Conservation (phyloP, 2,888 invertebrate species). For the Druceiella hillmani region DNA sequence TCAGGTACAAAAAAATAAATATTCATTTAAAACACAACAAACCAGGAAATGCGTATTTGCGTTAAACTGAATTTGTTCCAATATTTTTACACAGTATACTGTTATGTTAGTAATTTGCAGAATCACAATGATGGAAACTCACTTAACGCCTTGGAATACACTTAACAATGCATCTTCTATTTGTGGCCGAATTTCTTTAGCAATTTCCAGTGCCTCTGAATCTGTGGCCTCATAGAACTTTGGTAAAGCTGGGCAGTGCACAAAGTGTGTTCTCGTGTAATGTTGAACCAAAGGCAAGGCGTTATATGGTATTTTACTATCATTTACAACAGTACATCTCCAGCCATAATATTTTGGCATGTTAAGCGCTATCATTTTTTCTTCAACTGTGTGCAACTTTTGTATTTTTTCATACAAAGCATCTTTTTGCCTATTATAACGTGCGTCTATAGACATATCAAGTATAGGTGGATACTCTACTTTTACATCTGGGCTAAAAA, state of each 20-base stretch:
- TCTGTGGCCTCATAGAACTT: conserved; percentile 49
- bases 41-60: too few species aligned
- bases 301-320: conserved; percentile 59
- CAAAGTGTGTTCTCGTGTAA: conserved; percentile 72
- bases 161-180: conserved; percentile 62
- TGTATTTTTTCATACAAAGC: conserved; percentile 55
- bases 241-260: conserved; percentile 55
- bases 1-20: too few species aligned
- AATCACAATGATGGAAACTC: conserved; percentile 28
- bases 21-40: too few species aligned
- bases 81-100: too few species aligned
- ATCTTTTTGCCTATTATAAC: conserved; percentile 40
- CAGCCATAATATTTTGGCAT: conserved; percentile 81
- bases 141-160: conserved; percentile 56
- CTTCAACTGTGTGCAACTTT: conserved; percentile 67
- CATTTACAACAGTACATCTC: conserved; percentile 56
- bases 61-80: too few species aligned
- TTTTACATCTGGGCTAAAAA: too few species aligned
- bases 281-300: conserved; percentile 64
- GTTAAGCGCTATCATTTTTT: conserved; percentile 77
- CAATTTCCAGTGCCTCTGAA: conserved; percentile 39
- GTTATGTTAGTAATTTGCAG: too few species aligned
- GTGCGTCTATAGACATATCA: conserved; percentile 51
- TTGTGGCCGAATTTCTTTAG: conserved; percentile 49
- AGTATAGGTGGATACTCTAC: conserved; percentile 59